Conservation (phyloP, 2,113 vertebrate genomes). For the Choloepus hoffmanni region DNA sequence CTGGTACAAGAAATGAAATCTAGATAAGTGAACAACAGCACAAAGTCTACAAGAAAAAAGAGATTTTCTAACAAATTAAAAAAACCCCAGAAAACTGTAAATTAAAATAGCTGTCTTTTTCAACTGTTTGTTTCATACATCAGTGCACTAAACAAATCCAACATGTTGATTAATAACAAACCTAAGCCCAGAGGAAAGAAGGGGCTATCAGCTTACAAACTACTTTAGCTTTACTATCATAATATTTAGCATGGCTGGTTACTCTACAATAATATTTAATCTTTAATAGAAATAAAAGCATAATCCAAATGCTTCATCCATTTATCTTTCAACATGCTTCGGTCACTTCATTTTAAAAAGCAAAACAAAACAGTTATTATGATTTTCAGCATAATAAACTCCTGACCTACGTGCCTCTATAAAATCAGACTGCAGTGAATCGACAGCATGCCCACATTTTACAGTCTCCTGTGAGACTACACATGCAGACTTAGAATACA, state of each 20-base stretch:
- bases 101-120: constrained; percentile 77
- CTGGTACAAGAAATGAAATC: constrained; percentile 63
- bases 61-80: constrained; percentile 73
- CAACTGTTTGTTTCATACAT: constrained; percentile 74
- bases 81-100: constrained; percentile 67
- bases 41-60: constrained; percentile 69
- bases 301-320: constrained; percentile 80
- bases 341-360: constrained; percentile 79
- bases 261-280: constrained; percentile 71
- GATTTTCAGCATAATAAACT: constrained; percentile 83
- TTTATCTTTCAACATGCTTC: constrained; percentile 85
- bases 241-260: constrained; percentile 77
- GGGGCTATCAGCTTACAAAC: constrained; percentile 77
- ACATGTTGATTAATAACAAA: constrained; percentile 82
- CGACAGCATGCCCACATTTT: constrained; percentile 72
- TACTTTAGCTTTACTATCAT: constrained; percentile 77
- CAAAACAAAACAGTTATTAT: constrained; percentile 81
- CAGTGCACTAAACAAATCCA: constrained; percentile 67
- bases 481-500: constrained; percentile 53
- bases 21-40: constrained; percentile 58
- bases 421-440: constrained; percentile 78
- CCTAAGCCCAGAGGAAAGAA: constrained; percentile 74
- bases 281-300: constrained; percentile 78
- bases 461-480: constrained; percentile 71
- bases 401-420: constrained; percentile 77